A percentile compares a stretch with the other conserved stretches of the same genome.
phyloP scores from a whole-genome alignment of 2,797 vertebrate species.

The Clarias platycephalus region DNA sequence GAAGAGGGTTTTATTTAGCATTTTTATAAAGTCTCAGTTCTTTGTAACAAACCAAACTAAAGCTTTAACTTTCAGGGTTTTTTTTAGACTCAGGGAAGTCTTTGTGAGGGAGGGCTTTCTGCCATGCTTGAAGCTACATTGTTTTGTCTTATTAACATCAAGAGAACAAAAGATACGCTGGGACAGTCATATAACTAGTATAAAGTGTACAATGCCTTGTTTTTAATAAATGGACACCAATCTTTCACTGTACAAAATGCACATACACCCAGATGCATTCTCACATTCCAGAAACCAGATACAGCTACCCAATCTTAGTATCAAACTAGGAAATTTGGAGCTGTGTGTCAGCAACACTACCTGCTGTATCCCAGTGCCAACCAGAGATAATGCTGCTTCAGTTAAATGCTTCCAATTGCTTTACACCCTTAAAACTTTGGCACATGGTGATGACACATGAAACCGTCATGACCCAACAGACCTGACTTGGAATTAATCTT shows the following conservation, averaged over 20 bases:
- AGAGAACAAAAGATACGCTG: background rate
- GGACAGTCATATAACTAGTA: too few species aligned
- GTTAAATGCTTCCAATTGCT: background rate
- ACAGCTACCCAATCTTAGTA: background rate
- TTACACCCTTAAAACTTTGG: background rate
- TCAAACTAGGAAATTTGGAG: background rate
- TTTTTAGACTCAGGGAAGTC: background rate
- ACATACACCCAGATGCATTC: background rate
- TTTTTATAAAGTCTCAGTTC: background rate
- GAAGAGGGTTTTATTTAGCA: background rate
- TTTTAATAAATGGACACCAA: background rate
- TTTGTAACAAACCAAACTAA: background rate
- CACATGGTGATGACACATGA: background rate
- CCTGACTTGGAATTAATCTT: background rate
- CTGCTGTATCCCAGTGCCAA: background rate
- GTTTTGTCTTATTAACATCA: background rate
- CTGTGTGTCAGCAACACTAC: background rate
- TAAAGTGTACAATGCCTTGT: background rate
- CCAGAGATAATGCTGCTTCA: background rate
- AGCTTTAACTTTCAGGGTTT: background rate
- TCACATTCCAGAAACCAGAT: background rate
- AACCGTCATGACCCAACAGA: background rate
- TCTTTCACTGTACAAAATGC: background rate
- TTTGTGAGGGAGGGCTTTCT: background rate
- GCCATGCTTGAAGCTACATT: background rate